Conservation (phyloP, 2,113 vertebrate species). For the Megaceryle maxima region DNA sequence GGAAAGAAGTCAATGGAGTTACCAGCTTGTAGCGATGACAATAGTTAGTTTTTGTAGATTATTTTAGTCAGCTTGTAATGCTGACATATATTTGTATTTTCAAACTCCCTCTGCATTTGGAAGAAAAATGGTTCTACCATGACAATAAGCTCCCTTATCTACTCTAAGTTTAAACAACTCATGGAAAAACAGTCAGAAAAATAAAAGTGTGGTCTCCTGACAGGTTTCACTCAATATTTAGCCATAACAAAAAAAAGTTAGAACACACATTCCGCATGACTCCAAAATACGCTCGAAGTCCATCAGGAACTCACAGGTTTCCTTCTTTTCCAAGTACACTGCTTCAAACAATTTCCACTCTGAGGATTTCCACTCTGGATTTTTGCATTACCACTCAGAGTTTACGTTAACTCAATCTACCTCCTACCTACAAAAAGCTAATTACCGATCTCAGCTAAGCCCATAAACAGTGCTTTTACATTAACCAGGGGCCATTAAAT, state of each 20-base stretch:
- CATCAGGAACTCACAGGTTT: not conserved
- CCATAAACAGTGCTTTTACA: not conserved
- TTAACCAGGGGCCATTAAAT: slow-evolving; percentile 42
- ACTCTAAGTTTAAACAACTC: not conserved
- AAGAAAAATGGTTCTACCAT: not conserved
- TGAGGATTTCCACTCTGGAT: not conserved
- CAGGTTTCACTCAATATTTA: not conserved
- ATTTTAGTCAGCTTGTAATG: not conserved
- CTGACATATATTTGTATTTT: not conserved
- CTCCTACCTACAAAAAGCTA: slow-evolving; percentile 35
- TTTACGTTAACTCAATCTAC: slow-evolving; percentile 17
- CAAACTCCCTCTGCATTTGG: not conserved
- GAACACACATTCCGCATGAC: too few species aligned
- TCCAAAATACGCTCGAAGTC: not conserved
- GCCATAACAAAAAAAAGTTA: not conserved
- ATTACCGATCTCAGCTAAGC: slow-evolving; percentile 14
- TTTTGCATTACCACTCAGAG: not conserved
- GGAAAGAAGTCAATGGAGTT: not conserved
- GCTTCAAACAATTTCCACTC: not conserved
- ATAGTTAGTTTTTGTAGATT: not conserved
- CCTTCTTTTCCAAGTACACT: not conserved
- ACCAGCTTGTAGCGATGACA: not conserved
- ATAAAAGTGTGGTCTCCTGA: not conserved
- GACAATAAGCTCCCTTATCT: not conserved
- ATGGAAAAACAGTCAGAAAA: not conserved